Percentiles rank a stretch among this genome's conserved stretches.
Evolutionary conservation across 92 coral and sea anemone species (phyloP).

Genomic region (Isaurus tuberculatus): DNA sequence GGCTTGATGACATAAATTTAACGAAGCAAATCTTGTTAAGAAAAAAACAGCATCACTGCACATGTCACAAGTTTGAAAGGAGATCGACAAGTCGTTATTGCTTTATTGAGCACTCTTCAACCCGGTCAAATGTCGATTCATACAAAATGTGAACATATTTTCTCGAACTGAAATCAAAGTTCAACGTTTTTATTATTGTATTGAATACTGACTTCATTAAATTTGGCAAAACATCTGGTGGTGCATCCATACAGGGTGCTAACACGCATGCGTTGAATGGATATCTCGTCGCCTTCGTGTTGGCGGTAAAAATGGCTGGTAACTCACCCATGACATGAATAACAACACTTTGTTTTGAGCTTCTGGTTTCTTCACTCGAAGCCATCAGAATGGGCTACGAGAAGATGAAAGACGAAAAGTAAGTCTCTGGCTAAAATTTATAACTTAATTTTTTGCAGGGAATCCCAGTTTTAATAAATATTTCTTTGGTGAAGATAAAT

Average conservation of each 20-base stretch:
- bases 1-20: neutral
- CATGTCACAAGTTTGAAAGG: neutral
- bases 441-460: neutral
- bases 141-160: slow-evolving; percentile 1
- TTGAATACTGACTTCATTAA: slow-evolving; percentile 47
- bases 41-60: neutral
- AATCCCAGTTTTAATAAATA: neutral
- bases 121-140: neutral
- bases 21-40: neutral
- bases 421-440: neutral
- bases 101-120: neutral
- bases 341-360: slow-evolving; percentile 17
- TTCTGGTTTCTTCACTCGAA: slow-evolving; percentile 32
- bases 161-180: slow-evolving; percentile 20
- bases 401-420: slow-evolving; percentile 48
- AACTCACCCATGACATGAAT: slow-evolving; percentile 32
- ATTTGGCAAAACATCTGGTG: slow-evolving; percentile 47
- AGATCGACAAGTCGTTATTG: neutral
- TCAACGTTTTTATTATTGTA: slow-evolving; percentile 25
- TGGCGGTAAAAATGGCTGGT: slow-evolving; percentile 49
- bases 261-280: slow-evolving; percentile 32
- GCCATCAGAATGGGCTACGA: slow-evolving; percentile 45
- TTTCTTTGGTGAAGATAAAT: slow-evolving; percentile 11
- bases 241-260: neutral
- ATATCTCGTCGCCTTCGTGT: slow-evolving; percentile 10